Base-by-base conservation (phyloP, 2,113 vertebrate genomes). In the Neofelis nebulosa region DNA sequence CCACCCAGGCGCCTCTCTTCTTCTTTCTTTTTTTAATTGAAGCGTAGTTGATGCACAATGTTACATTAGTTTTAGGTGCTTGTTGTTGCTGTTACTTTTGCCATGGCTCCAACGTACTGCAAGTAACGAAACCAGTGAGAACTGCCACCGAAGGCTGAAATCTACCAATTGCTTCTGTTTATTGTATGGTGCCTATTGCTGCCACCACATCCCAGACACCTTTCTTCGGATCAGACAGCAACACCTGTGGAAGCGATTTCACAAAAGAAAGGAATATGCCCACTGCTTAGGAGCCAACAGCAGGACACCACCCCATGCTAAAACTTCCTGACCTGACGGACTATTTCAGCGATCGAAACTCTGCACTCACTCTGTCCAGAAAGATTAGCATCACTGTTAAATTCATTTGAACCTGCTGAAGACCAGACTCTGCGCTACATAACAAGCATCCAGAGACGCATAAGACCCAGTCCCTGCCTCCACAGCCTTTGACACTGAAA, bases 401-500 rank as follows among this genome's bases (percentile, higher is more conserved):
- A 91, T 15, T 73, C 14, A 92, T 80, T 5, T 36, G 29, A 65
- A 93, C 12, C 33, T 15, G 9, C 12, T 55, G 21, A 94, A 78
- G 4, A 92, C 3, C 4, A 63, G 33, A 25, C 5, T 61, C 36
- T 48, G 0, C 0, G 9, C 0, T 11, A 48, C 19, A 25, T 15
- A 84, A 48, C 4, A 52, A 50, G 33, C 80, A 79, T n/a, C 38
- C 2, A 61, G 16, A 36, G 21, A 79, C 29, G 23, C 27, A 3
- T 81, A 63, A 76, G 23, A 48, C 5, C 71, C 4, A 38, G 7
- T 25, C 1, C 10, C 18, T 88, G 18, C 15, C 19, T 66, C 73
- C 12, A 45, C 29, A 38, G 13, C 25, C 38, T 57, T 4, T 69
- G 50, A 94, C 21, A 36, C 52, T 73, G 45, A 92, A 71, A 68